A percentile compares a stretch with the other conserved stretches of the same genome.
Conservation (phyloP, 2,888 invertebrate species). For the Tanaodytes sp. region DNA sequence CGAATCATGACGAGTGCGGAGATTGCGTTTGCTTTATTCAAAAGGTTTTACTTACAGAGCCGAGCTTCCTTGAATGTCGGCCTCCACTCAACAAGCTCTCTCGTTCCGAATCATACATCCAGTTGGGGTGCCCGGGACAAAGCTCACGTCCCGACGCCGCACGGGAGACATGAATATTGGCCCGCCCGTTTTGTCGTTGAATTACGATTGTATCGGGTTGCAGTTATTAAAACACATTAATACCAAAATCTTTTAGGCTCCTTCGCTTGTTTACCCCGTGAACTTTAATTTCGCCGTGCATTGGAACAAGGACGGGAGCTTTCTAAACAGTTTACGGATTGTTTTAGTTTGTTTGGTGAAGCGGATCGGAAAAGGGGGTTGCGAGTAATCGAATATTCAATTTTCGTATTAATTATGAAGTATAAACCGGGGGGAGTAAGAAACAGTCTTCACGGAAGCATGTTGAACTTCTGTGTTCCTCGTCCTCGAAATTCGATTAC, state of each 20-base stretch:
- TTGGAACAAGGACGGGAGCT: no score
- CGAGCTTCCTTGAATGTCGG: slow-evolving; percentile 46
- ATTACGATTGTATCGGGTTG: slow-evolving; percentile 31
- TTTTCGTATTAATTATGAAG: neutral
- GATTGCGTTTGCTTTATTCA: slow-evolving; percentile 71
- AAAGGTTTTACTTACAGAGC: slow-evolving; percentile 68
- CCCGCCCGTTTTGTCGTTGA: no score
- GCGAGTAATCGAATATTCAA: slow-evolving; percentile 1
- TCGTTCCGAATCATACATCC: slow-evolving; percentile 40
- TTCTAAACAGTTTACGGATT: neutral
- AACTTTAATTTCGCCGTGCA: slow-evolving; percentile 22
- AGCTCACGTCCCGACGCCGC: slow-evolving; percentile 36
- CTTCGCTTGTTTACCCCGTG: slow-evolving; percentile 26
- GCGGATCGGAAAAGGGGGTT: neutral
- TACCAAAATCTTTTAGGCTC: neutral
- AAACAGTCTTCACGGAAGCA: no score
- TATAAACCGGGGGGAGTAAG: no score
- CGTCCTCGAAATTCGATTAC: no score
- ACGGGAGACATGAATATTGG: slow-evolving; percentile 43
- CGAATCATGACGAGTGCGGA: slow-evolving; percentile 55
- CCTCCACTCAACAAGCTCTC: slow-evolving; percentile 36
- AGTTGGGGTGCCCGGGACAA: slow-evolving; percentile 39
- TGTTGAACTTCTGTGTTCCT: no score
- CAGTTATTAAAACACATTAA: slow-evolving; percentile 29
- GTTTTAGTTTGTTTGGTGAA: slow-evolving; percentile 9